Percentiles rank a stretch among this genome's conserved stretches.
Evolutionary conservation across 2,113 vertebrate species (phyloP).

Genomic region (Laterallus jamaicensis): DNA sequence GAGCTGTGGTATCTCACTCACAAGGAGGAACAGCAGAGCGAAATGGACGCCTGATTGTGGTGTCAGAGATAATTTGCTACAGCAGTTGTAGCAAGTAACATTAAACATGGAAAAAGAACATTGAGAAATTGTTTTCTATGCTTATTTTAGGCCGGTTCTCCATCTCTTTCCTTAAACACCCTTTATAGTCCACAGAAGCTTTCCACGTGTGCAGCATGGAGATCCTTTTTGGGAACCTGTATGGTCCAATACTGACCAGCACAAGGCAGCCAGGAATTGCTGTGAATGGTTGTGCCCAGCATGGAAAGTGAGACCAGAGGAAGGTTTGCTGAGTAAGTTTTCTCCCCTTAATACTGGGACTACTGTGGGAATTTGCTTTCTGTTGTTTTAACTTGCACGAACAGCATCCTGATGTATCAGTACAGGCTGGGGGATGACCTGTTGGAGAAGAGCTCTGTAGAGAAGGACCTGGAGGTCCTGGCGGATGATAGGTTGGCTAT

Average conservation of each 20-base stretch:
- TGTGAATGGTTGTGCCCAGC: not conserved
- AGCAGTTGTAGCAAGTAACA: not conserved
- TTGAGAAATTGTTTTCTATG: not conserved
- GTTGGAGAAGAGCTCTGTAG: too few relatives aligned
- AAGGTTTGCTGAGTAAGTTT: not conserved
- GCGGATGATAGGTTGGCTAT: too few relatives aligned
- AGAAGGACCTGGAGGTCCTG: too few relatives aligned
- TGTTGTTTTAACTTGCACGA: not conserved
- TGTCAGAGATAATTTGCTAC: not conserved
- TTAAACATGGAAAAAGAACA: not conserved
- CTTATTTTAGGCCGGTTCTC: not conserved
- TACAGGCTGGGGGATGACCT: too few relatives aligned
- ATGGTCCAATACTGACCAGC: not conserved
- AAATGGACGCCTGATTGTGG: fast-evolving
- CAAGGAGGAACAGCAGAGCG: not conserved
- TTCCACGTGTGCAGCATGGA: fast-evolving
- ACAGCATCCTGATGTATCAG: not conserved
- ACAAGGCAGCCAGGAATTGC: not conserved
- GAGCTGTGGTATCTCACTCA: fast-evolving
- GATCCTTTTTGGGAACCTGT: not conserved
- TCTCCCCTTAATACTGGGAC: not conserved
- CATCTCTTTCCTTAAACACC: not conserved
- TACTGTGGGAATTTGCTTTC: not conserved
- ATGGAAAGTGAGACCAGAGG: not conserved
- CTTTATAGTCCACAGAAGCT: not conserved